These are phyloP conservation scores for Caenorhabditis wallacei DNA, from an alignment of 2,888 invertebrate species.

Conservation along the genomic window DNA sequence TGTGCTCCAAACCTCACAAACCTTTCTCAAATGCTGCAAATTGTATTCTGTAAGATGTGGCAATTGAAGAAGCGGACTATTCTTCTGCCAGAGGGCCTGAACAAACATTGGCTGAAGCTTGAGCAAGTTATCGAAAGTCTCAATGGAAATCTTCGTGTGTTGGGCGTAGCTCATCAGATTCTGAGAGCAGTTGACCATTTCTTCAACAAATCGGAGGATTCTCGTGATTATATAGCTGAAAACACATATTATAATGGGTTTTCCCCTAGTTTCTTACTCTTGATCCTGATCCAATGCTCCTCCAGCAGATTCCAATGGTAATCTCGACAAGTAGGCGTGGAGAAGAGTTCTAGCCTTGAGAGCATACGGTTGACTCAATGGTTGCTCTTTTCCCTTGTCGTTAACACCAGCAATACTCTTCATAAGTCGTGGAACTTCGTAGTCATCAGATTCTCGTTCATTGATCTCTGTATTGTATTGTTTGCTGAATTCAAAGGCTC, in stretches of 20 bases:
- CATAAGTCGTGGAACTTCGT: conserved; percentile 93
- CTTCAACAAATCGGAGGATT: conserved; percentile 94
- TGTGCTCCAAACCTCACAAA: background rate
- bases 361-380: conserved; percentile 88
- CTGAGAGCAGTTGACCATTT: conserved; percentile 88
- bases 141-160: conserved; percentile 64
- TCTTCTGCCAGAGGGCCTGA: conserved; percentile 96
- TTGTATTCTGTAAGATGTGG: conserved; percentile 85
- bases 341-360: conserved; percentile 90
- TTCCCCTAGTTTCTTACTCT: conserved; percentile 2
- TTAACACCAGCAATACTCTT: conserved; percentile 92
- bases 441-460: conserved; percentile 95
- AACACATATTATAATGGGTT: background rate
- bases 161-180: conserved; percentile 54
- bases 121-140: conserved; percentile 75
- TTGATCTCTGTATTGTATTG: conserved; percentile 94
- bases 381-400: conserved; percentile 96
- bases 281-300: conserved; percentile 68
- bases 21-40: conserved; percentile 88
- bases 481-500: conserved; percentile 96
- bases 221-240: conserved; percentile 84
- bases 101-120: conserved; percentile 95
- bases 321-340: conserved; percentile 95
- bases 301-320: conserved; percentile 84
- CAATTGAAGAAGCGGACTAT: conserved; percentile 93